Evolutionary conservation across 2,888 invertebrate species (phyloP).

Genomic region (Ectemnius continuus): DNA sequence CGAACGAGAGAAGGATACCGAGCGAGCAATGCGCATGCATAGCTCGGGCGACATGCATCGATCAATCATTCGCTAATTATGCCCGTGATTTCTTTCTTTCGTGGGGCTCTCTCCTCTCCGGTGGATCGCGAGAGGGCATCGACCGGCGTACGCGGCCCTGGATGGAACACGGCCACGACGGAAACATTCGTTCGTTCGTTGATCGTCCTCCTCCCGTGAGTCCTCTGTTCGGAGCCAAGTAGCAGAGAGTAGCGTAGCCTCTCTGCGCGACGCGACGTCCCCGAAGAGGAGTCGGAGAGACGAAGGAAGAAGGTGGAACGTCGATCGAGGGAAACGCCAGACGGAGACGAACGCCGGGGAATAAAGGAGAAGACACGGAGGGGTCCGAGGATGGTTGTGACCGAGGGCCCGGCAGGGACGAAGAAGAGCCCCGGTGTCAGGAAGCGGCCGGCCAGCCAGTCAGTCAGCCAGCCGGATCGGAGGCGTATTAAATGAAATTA

Average conservation of each 20-base stretch:
- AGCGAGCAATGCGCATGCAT: slow-evolving; percentile 72
- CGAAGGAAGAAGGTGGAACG: slow-evolving; percentile 12
- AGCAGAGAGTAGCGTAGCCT: slow-evolving; percentile 37
- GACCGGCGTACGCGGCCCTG: slow-evolving; percentile 56
- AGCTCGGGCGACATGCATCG: slow-evolving; percentile 74
- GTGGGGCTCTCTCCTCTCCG: slow-evolving; percentile 49
- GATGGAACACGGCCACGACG: slow-evolving; percentile 56
- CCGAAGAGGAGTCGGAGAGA: slow-evolving; percentile 22
- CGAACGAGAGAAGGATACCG: slow-evolving; percentile 30
- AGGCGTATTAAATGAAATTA: slow-evolving; percentile 74
- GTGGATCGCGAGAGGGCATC: slow-evolving; percentile 65
- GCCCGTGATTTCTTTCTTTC: slow-evolving; percentile 76
- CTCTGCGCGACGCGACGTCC: not conserved
- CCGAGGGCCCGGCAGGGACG: slow-evolving; percentile 29
- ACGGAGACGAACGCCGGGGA: slow-evolving; percentile 18
- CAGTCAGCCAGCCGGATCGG: slow-evolving; percentile 62
- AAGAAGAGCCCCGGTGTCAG: slow-evolving; percentile 29
- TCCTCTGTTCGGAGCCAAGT: slow-evolving; percentile 31
- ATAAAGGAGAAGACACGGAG: not conserved
- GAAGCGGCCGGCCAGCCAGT: slow-evolving; percentile 57
- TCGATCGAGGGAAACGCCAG: slow-evolving; percentile 24
- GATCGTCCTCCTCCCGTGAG: slow-evolving; percentile 54
- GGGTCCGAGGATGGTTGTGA: slow-evolving; percentile 20
- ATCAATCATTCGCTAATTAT: slow-evolving; percentile 77
- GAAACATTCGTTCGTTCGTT: slow-evolving; percentile 54